Conservation (phyloP, 2,888 invertebrate species). For the Eupsilia transversa region DNA sequence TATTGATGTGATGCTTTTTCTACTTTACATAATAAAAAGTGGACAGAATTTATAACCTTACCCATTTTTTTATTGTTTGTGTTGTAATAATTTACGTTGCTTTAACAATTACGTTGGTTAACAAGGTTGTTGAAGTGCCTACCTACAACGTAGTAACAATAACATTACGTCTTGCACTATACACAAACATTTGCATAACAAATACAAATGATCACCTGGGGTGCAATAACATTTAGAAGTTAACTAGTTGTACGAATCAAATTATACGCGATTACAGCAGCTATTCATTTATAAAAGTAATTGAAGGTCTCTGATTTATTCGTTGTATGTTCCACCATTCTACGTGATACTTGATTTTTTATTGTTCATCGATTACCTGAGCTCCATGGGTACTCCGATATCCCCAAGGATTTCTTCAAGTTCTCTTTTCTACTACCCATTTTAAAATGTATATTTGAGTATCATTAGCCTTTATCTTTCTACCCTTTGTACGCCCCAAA, state of each 20-base stretch:
- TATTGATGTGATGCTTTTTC: background rate
- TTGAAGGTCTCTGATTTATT: slow-evolving; percentile 27
- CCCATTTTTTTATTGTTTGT: background rate
- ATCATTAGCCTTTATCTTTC: slow-evolving; percentile 3
- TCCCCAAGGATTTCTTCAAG: slow-evolving; percentile 78
- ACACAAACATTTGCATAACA: slow-evolving; percentile 27
- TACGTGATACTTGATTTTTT: slow-evolving; percentile 11
- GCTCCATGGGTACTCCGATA: slow-evolving; percentile 84
- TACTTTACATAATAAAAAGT: background rate
- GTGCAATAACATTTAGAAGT: slow-evolving; percentile 9
- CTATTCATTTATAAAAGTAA: slow-evolving; percentile 4
- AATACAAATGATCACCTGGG: background rate
- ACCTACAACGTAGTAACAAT: slow-evolving; percentile 48
- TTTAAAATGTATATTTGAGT: slow-evolving; percentile 23
- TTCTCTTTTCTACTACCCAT: slow-evolving; percentile 79
- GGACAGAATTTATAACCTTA: background rate
- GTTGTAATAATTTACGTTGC: background rate
- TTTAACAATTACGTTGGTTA: slow-evolving; percentile 3
- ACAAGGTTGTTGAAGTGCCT: slow-evolving; percentile 28
- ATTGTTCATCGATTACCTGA: slow-evolving; percentile 71
- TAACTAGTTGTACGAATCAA: background rate
- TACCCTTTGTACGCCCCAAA: slow-evolving; percentile 18
- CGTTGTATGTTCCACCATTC: background rate
- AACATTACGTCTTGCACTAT: slow-evolving; percentile 26
- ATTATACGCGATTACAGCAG: background rate